phyloP scores from a whole-genome alignment of 2,113 vertebrate species.

The Uria aalge region DNA sequence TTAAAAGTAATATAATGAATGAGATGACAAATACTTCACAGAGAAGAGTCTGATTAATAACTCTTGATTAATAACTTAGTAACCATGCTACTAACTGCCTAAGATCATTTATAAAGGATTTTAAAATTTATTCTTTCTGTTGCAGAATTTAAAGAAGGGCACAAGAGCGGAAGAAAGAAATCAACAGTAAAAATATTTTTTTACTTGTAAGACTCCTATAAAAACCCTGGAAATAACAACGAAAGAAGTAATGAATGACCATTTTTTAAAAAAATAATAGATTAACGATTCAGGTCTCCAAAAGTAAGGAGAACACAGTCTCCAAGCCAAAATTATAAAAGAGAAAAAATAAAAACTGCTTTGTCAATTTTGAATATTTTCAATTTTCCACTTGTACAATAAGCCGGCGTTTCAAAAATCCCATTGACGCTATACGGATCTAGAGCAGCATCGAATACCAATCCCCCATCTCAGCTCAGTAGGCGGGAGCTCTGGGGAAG shows the following conservation, averaged over 20 bases:
- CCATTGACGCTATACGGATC: rapidly evolving
- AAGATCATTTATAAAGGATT: background rate
- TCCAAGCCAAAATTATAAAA: background rate
- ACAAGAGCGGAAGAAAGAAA: background rate
- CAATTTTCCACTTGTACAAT: background rate
- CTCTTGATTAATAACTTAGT: background rate
- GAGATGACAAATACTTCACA: background rate
- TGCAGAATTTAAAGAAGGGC: background rate
- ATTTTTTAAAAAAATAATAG: background rate
- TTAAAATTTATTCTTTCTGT: background rate
- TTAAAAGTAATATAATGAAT: background rate
- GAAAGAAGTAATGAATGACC: background rate
- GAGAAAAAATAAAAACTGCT: background rate
- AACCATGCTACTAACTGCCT: background rate
- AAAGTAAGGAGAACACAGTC: background rate
- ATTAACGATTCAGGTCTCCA: background rate
- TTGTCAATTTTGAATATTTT: background rate
- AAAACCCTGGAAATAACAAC: background rate
- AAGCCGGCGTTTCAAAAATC: background rate
- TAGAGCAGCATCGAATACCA: rapidly evolving
- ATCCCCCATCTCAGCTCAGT: background rate
- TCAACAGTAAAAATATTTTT: background rate
- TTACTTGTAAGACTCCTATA: background rate
- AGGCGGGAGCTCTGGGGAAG: background rate
- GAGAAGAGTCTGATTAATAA: background rate